Conservation (phyloP, 2,797 vertebrate genomes). For the Xiphorhynchus erythropygius region DNA sequence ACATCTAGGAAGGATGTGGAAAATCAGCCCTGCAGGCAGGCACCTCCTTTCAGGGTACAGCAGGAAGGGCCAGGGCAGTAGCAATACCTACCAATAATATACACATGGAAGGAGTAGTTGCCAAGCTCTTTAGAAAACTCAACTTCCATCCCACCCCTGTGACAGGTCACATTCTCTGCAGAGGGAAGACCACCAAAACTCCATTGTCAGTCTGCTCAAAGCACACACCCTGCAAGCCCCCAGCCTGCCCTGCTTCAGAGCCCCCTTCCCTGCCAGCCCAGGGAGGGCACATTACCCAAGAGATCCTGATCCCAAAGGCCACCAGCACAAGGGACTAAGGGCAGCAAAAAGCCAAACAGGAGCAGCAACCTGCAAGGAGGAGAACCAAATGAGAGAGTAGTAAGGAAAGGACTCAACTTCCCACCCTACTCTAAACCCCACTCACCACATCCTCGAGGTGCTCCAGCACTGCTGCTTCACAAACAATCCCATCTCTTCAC, state of each 20-base stretch:
- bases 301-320: not conserved
- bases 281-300: not conserved
- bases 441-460: not conserved
- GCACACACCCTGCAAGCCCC: not conserved
- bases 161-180: constrained; percentile 62
- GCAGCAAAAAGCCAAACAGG: constrained; percentile 1
- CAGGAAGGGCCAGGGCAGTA: not conserved
- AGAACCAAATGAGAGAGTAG: not conserved
- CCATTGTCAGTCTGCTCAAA: not conserved
- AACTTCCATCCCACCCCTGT: constrained; percentile 5
- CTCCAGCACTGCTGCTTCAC: not conserved
- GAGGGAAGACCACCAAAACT: not conserved
- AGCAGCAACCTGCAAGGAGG: constrained; percentile 28
- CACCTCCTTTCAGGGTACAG: not conserved
- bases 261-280: not conserved
- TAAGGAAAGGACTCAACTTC: rapidly evolving
- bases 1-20: constrained; percentile 2
- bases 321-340: not conserved
- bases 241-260: not conserved
- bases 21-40: not conserved
- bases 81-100: constrained; percentile 65
- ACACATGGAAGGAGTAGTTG: constrained; percentile 26
- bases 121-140: constrained; percentile 35
- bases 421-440: not conserved
- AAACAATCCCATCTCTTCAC: rapidly evolving